Conservation (phyloP, 2,797 vertebrate genomes). For the Argyrosomus regius region DNA sequence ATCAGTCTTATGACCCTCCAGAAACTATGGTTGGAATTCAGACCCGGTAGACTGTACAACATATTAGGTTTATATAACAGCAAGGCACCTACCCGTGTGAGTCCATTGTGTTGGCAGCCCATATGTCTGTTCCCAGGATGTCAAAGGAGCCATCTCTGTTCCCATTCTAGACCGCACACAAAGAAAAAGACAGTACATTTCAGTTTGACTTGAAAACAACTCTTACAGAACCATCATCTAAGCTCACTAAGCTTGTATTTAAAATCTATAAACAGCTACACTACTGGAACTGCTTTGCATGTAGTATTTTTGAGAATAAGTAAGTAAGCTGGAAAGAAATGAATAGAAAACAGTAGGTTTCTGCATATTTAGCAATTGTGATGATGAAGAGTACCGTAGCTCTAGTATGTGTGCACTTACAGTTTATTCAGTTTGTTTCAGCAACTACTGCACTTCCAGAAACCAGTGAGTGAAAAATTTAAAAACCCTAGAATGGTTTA, state of each 20-base stretch:
- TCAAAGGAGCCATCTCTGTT: slow-evolving; percentile 92
- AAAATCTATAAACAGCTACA: neutral
- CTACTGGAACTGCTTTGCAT: neutral
- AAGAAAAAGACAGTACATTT: neutral
- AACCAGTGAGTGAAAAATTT: neutral
- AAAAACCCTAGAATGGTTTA: neutral
- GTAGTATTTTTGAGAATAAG: neutral
- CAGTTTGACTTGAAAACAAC: neutral
- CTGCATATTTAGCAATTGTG: neutral
- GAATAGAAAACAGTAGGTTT: neutral
- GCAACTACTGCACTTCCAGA: neutral
- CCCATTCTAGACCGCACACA: slow-evolving; percentile 88
- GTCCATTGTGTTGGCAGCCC: slow-evolving; percentile 97
- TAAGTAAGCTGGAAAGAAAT: neutral
- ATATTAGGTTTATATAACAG: slow-evolving; percentile 18
- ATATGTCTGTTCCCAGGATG: slow-evolving; percentile 97
- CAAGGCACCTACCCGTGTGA: slow-evolving; percentile 89
- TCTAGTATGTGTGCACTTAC: too few relatives aligned
- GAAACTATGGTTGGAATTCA: slow-evolving; percentile 32
- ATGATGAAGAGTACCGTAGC: too few relatives aligned
- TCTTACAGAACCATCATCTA: neutral
- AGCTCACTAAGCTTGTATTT: neutral
- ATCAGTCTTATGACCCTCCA: slow-evolving; percentile 33
- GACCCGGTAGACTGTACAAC: slow-evolving; percentile 5
- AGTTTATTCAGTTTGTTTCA: neutral